Evolutionary conservation across 2,113 vertebrate genomes (phyloP).

Genomic region (Carlito syrichta): DNA sequence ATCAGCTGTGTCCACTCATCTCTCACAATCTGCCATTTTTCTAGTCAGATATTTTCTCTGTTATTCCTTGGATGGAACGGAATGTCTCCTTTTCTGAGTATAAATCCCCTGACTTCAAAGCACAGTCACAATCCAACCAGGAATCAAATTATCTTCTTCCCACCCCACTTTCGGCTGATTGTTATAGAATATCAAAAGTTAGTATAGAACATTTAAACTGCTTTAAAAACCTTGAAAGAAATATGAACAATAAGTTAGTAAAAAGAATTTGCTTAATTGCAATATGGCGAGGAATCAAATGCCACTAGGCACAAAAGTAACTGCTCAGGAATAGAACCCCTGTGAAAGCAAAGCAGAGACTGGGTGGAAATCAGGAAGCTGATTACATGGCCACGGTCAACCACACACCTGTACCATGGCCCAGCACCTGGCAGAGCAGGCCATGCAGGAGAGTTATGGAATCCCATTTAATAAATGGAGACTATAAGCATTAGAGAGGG

Average conservation of each 20-base stretch:
- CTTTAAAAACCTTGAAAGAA: conserved; percentile 23
- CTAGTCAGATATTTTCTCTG: conserved; percentile 12
- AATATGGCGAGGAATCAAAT: background rate
- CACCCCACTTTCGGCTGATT: background rate
- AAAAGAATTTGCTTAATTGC: background rate
- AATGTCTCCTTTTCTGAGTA: background rate
- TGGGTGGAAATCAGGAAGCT: background rate
- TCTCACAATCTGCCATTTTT: conserved; percentile 23
- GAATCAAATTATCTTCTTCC: background rate
- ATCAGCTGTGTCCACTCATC: background rate
- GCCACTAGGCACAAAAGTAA: background rate
- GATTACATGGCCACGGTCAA: background rate
- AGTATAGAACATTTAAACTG: conserved; percentile 34
- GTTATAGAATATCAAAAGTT: conserved; percentile 37
- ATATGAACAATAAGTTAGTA: conserved; percentile 29
- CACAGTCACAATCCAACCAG: background rate
- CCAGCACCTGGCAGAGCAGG: background rate
- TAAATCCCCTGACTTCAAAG: background rate
- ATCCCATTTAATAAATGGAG: background rate
- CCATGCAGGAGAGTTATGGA: background rate
- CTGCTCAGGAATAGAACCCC: background rate
- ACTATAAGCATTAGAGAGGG: background rate
- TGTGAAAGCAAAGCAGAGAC: background rate
- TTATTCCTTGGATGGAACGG: conserved; percentile 14
- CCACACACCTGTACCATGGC: background rate